Percentiles rank a stretch among this genome's conserved stretches.
These are phyloP conservation scores for Sebastes melanostomus DNA, from an alignment of 2,797 vertebrate genomes.

Conservation along the genomic window DNA sequence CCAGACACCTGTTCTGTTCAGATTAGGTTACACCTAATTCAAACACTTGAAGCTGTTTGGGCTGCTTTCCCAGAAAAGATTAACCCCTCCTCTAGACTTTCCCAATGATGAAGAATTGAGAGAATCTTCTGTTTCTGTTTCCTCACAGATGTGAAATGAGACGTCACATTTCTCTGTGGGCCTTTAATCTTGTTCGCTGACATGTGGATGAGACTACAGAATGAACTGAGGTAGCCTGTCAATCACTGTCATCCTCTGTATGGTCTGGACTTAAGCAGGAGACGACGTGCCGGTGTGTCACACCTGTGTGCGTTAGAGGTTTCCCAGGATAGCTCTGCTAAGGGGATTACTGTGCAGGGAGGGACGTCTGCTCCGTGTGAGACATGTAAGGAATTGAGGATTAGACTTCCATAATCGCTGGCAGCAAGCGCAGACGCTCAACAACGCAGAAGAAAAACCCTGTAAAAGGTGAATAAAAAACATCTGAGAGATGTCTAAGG, in stretches of 20 bases:
- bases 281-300: constrained; percentile 10
- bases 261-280: constrained; percentile 16
- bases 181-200: constrained; percentile 19
- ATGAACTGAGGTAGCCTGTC: constrained; percentile 33
- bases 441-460: background rate
- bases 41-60: constrained; percentile 8
- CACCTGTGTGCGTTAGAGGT: constrained; percentile 35
- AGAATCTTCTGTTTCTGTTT: background rate
- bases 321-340: constrained; percentile 78
- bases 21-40: constrained; percentile 12
- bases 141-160: background rate
- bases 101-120: background rate
- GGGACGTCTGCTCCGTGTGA: constrained; percentile 51
- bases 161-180: background rate
- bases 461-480: background rate
- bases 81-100: background rate
- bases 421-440: constrained; percentile 5
- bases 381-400: constrained; percentile 45
- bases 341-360: constrained; percentile 71
- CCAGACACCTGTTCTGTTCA: constrained; percentile 43
- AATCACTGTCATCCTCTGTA: constrained; percentile 26
- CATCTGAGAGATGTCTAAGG: constrained; percentile 81
- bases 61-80: constrained; percentile 14
- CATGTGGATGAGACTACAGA: background rate
- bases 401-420: constrained; percentile 59